Percentiles rank a stretch among this genome's conserved stretches.
Conservation (phyloP, 2,113 vertebrate genomes). For the Otus sunia region DNA sequence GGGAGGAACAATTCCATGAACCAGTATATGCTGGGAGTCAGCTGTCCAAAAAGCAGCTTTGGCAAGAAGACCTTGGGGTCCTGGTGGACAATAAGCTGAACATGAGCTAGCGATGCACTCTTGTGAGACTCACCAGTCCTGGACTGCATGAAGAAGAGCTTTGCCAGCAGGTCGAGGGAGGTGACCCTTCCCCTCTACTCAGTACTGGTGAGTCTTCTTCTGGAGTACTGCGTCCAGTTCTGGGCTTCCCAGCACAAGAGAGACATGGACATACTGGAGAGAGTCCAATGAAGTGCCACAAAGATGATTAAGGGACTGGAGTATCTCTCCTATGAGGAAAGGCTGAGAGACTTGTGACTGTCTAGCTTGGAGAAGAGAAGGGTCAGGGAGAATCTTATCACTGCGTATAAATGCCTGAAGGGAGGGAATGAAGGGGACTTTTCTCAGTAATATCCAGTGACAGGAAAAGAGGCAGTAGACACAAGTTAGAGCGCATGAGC, state of each 20-base stretch:
- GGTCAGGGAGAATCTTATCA: background rate
- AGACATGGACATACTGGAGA: background rate
- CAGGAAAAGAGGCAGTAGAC: background rate
- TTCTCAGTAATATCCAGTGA: background rate
- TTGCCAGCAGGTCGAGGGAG: fast-evolving
- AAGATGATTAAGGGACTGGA: background rate
- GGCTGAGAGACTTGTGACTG: background rate
- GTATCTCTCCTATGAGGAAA: background rate
- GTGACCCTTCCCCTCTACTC: background rate
- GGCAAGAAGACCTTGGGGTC: background rate
- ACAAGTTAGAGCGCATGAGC: background rate
- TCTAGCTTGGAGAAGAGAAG: background rate
- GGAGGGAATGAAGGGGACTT: background rate
- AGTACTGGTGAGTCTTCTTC: background rate
- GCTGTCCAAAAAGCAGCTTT: background rate
- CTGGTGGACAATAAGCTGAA: background rate
- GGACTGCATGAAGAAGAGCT: background rate
- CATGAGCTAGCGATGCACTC: background rate
- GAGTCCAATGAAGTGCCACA: background rate
- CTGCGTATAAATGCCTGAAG: background rate
- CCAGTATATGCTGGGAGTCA: background rate
- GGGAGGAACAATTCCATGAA: background rate
- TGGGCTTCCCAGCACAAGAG: background rate
- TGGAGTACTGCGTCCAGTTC: background rate
- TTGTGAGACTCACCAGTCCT: too few species aligned